Conservation (phyloP, 2,113 vertebrate species). For the Coturnix japonica region DNA sequence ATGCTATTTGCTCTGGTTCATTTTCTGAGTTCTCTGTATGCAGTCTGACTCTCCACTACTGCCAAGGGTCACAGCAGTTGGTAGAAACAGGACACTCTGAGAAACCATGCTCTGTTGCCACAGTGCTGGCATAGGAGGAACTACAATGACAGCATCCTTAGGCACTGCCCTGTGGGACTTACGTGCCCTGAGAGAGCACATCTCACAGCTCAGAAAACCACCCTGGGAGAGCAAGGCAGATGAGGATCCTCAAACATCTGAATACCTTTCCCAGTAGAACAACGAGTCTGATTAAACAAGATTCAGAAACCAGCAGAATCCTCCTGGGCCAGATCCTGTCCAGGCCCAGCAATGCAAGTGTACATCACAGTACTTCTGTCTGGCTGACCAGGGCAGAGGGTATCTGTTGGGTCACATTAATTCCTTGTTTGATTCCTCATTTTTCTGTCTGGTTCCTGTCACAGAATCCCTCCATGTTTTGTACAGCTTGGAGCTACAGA, state of each 20-base stretch:
- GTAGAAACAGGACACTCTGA: slow-evolving; percentile 57
- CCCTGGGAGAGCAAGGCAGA: not conserved
- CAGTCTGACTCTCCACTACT: not conserved
- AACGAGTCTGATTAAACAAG: not conserved
- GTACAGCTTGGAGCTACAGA: not conserved
- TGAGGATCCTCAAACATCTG: not conserved
- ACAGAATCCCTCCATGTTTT: not conserved
- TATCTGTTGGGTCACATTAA: not conserved
- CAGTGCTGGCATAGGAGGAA: not conserved
- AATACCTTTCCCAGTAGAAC: not conserved
- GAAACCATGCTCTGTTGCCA: slow-evolving; percentile 11
- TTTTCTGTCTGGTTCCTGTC: not conserved
- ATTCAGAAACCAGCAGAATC: not conserved
- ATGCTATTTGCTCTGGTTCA: not conserved
- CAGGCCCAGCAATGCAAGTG: not conserved
- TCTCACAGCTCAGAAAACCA: not conserved
- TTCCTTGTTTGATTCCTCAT: not conserved
- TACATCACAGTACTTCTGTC: not conserved
- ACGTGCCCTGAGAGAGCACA: accelerated
- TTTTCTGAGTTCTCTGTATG: not conserved
- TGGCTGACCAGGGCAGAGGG: not conserved
- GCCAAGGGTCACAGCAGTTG: slow-evolving; percentile 48
- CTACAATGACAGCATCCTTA: not conserved
- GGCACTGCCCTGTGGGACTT: not conserved
- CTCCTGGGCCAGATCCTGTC: not conserved